Evolutionary conservation across 2,797 vertebrate species (phyloP), one percentile per base, ranked within the genome.

Genomic region (Menidia menidia): DNA sequence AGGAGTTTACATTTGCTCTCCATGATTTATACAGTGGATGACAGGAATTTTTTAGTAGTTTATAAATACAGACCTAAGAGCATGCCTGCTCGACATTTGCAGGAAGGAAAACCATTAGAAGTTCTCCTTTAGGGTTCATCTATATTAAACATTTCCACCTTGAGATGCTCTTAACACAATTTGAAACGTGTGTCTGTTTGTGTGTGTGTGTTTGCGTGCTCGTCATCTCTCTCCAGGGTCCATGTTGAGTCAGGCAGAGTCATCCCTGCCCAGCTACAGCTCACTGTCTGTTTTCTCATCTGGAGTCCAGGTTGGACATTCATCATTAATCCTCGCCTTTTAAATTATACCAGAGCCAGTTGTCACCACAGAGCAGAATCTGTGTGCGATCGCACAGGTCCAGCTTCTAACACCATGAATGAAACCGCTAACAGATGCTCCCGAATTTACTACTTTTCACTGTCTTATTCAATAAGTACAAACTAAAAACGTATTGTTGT

Each of bases 181-280:
- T 42, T 62, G 50, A 63, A 16, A 35, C 55, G 39, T 56, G 47
- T 51, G 51, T 32, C 39, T 44, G 30, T 53, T 25, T 53, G 50
- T 52, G 45, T 18, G 45, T 44, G 43, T 44, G 43, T 44, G 45
- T 18, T 16, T n/a, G 50, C 10, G 50, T 30, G 25, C 4, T 19
- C 60, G 44, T 41, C 48, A 9, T 79, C 16, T 87, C 60, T 89
- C 83, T 80, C 50, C 82, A 96, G 95, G 93, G 70, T 91, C 95
- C 75, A 92, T 96, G 94, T 89, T 96, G 89, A 93, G 91, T 92
- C 94, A 93, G 73, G 92, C 88, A 60, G 95, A 96, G 72, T 91
- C 93, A 43, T 91, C 94, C 59, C 93, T 96, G 87, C 92, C 94
- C 60, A 94, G 92, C 86, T 96, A 96, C 82, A 93, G 91, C 80